Conservation (phyloP, 1,140 invertebrate species). For the Drosophila bocqueti region DNA sequence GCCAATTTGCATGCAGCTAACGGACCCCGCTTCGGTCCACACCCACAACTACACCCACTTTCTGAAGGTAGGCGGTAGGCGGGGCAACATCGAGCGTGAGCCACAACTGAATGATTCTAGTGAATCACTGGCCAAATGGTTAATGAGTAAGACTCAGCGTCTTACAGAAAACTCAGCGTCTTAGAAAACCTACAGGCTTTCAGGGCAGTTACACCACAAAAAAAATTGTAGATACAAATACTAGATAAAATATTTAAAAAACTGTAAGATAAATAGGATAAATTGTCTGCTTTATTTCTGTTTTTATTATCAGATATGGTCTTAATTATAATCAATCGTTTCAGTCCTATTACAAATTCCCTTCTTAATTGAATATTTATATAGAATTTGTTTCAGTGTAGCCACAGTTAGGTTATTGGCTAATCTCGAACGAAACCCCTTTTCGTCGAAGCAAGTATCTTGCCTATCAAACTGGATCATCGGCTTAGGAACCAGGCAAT, state of each 20-base stretch:
- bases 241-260: too few relatives aligned
- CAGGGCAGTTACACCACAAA: conserved; percentile 1
- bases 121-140: conserved; percentile 70
- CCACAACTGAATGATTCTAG: conserved; percentile 71
- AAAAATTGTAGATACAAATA: neutral
- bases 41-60: conserved; percentile 29
- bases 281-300: too few relatives aligned
- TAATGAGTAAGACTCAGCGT: conserved; percentile 73
- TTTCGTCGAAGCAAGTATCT: neutral
- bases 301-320: too few relatives aligned
- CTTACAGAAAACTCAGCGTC: too few relatives aligned
- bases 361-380: neutral
- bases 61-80: conserved; percentile 26
- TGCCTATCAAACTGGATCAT: conserved; percentile 48
- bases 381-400: neutral
- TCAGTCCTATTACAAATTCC: too few relatives aligned
- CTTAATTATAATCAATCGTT: neutral
- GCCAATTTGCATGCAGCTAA: conserved; percentile 68
- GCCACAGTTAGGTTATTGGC: neutral
- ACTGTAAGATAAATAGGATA: too few relatives aligned
- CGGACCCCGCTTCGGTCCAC: conserved; percentile 18
- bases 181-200: conserved; percentile 3
- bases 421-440: neutral
- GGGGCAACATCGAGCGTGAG: conserved; percentile 49
- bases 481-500: conserved; percentile 10